phyloP scores from a whole-genome alignment of 2,888 invertebrate genomes.

The Digitonthophagus gazella region DNA sequence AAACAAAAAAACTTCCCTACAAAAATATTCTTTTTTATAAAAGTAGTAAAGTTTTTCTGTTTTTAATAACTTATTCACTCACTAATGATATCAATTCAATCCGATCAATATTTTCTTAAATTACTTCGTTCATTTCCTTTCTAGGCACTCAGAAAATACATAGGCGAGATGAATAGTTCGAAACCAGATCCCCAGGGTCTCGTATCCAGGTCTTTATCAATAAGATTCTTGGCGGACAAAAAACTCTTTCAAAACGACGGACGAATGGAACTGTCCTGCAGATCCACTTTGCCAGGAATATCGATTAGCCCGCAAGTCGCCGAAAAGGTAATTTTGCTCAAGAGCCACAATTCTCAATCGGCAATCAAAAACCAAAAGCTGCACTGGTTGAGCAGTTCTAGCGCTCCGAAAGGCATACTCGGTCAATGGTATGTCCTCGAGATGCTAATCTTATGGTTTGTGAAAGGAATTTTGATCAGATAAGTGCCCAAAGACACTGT shows the following conservation, averaged over 20 bases:
- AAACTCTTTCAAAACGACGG: slow-evolving; percentile 38
- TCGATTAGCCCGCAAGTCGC: slow-evolving; percentile 41
- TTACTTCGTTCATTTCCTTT: slow-evolving; percentile 22
- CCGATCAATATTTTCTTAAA: background rate
- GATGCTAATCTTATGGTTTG: too few relatives aligned
- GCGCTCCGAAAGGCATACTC: background rate
- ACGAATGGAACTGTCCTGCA: slow-evolving; percentile 43
- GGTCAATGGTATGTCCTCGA: too few relatives aligned
- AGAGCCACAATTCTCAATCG: slow-evolving; percentile 34
- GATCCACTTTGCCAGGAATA: slow-evolving; percentile 43
- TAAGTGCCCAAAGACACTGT: background rate
- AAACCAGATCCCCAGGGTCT: slow-evolving; percentile 39
- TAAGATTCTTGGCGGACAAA: slow-evolving; percentile 40
- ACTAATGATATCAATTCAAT: too few relatives aligned
- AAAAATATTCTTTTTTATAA: too few relatives aligned
- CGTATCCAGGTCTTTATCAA: slow-evolving; percentile 39
- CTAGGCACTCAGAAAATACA: slow-evolving; percentile 38
- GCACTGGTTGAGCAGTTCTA: slow-evolving; percentile 35
- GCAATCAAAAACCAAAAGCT: slow-evolving; percentile 40
- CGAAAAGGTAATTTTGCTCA: slow-evolving; percentile 35
- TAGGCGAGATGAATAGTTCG: slow-evolving; percentile 41
- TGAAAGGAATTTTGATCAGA: background rate
- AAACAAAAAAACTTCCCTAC: too few relatives aligned
- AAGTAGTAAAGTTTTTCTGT: too few relatives aligned
- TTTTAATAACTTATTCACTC: too few relatives aligned